phyloP scores from a whole-genome alignment of 1,140 invertebrate genomes.

The Branchinecta lynchi region DNA sequence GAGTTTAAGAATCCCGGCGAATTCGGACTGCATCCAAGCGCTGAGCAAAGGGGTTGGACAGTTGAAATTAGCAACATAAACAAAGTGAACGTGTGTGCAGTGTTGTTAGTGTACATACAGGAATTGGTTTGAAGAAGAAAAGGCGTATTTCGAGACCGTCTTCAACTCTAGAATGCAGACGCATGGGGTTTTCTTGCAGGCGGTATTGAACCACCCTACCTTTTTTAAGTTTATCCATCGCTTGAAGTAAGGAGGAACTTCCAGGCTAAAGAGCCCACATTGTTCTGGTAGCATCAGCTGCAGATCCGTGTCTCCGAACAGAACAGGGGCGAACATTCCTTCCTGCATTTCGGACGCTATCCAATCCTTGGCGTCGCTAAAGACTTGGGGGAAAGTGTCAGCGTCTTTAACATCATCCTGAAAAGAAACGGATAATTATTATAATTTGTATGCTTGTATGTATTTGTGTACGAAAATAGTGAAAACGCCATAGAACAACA shows the following conservation, averaged over 20 bases:
- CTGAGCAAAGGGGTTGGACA: too few species aligned
- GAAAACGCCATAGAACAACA: too few species aligned
- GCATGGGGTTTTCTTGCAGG: background rate
- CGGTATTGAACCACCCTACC: constrained; percentile 24
- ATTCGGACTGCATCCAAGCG: too few species aligned
- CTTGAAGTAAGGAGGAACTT: constrained; percentile 35
- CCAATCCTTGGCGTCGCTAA: constrained; percentile 34
- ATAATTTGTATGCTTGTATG: too few species aligned
- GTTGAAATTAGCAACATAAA: too few species aligned
- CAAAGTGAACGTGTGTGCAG: too few species aligned
- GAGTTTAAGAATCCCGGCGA: too few species aligned
- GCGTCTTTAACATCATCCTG: constrained; percentile 35
- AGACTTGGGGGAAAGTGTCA: constrained; percentile 29
- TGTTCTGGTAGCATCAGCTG: constrained; percentile 41
- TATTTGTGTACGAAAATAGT: too few species aligned
- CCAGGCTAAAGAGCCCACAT: constrained; percentile 35
- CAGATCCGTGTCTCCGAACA: constrained; percentile 48
- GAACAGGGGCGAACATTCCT: constrained; percentile 37
- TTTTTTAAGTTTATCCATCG: constrained; percentile 46
- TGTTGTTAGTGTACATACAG: too few species aligned
- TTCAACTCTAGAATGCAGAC: too few species aligned
- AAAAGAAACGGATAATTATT: background rate
- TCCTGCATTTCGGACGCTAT: constrained; percentile 31
- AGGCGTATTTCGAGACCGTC: too few species aligned
- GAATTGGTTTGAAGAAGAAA: too few species aligned